Percentiles rank a stretch among this genome's conserved stretches.
These are phyloP conservation scores for Paramuricea clavata DNA, from an alignment of 92 coral and sea anemone species.

Conservation along the genomic window DNA sequence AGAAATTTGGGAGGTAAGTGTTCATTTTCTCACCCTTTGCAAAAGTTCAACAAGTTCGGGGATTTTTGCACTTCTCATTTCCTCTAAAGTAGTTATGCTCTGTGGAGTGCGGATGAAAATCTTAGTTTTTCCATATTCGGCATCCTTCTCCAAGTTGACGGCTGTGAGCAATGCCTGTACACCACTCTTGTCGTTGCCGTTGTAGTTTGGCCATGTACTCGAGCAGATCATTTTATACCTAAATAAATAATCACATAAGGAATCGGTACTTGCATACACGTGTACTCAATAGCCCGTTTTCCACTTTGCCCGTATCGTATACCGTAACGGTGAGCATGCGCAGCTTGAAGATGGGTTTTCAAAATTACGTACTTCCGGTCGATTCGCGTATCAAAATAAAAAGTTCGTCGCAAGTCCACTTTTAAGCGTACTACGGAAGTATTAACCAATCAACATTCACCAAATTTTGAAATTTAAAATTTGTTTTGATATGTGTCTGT, in stretches of 20 bases:
- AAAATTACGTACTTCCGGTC: no score
- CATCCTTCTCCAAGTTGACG: constrained; percentile 76
- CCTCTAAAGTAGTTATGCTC: constrained; percentile 88
- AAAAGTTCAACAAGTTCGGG: constrained; percentile 82
- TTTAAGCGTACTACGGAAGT: no score
- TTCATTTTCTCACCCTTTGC: constrained; percentile 78
- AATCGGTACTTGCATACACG: not conserved
- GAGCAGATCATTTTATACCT: constrained; percentile 88
- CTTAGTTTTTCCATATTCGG: constrained; percentile 88
- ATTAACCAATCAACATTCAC: no score
- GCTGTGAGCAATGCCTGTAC: constrained; percentile 67
- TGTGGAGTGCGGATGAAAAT: constrained; percentile 93
- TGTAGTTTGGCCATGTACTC: constrained; percentile 91
- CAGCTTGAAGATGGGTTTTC: no score
- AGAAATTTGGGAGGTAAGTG: not conserved
- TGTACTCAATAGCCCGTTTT: no score
- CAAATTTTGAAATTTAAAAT: no score
- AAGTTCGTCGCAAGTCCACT: no score
- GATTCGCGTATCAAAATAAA: no score
- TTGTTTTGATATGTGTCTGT: no score
- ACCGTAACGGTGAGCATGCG: no score
- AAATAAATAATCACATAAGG: not conserved
- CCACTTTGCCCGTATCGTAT: no score
- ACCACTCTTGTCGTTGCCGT: constrained; percentile 80
- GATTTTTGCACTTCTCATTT: constrained; percentile 70